Conservation (phyloP, 2,888 invertebrate species). For the Epinotia bilunana region DNA sequence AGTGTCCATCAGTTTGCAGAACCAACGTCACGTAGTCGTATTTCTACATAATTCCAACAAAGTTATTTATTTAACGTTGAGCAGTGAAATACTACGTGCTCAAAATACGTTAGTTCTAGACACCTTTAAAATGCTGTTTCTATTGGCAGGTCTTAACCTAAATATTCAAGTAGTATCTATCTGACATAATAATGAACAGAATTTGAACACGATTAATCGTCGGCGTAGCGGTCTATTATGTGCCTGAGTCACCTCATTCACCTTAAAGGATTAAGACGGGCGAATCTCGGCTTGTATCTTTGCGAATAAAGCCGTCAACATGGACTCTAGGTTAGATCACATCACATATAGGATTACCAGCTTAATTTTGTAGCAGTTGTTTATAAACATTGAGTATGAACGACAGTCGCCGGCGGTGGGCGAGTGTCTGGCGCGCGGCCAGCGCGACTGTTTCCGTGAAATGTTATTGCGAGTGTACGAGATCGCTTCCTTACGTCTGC, state of each 20-base stretch:
- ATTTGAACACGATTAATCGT: constrained; percentile 20
- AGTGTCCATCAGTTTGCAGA: constrained; percentile 36
- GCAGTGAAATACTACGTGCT: constrained; percentile 34
- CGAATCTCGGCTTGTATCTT: constrained; percentile 8
- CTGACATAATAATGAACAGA: constrained; percentile 31
- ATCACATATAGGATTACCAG: constrained; percentile 49
- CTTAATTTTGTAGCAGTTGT: constrained; percentile 50
- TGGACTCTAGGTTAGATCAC: constrained; percentile 17
- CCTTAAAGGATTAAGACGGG: constrained; percentile 17
- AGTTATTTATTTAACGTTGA: constrained; percentile 36
- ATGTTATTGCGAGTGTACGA: constrained; percentile 61
- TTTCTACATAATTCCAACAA: constrained; percentile 34
- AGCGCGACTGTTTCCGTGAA: constrained; percentile 69
- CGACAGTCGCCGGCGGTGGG: constrained; percentile 63
- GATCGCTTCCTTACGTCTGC: constrained; percentile 60
- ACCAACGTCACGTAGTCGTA: constrained; percentile 30
- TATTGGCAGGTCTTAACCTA: constrained; percentile 38
- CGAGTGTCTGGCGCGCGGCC: constrained; percentile 66
- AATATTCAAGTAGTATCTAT: constrained; percentile 39
- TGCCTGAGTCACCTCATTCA: constrained; percentile 31
- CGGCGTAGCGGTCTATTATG: constrained; percentile 10
- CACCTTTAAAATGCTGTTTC: constrained; percentile 22
- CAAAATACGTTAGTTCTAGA: constrained; percentile 38
- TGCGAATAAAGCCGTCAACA: constrained; percentile 28
- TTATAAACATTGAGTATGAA: constrained; percentile 60